Evolutionary conservation across 2,888 invertebrate species (phyloP), one percentile per base, ranked within the genome.

Genomic region (Digitonthophagus gazella): DNA sequence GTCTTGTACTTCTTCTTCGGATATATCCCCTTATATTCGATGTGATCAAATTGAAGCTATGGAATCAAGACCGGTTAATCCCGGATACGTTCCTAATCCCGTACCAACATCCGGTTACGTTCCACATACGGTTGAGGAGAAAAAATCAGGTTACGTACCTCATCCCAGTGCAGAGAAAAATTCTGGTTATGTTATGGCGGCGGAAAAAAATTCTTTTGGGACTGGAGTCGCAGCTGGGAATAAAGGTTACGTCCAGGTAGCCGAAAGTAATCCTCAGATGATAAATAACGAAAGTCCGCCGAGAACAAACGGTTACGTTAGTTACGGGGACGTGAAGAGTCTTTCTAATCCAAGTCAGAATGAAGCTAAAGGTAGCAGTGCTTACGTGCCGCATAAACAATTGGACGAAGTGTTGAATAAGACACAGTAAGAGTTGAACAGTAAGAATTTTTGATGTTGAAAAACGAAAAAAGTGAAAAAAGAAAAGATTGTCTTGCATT

Each of bases 121-220:
- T 28, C 15, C 55, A 18, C 28, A 44, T 44, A 44, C 28, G 8
- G 28, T 44, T 44, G 28, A 44, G 28, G 28, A 44, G 28, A 44
- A 44, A 44, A 44, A 44, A 44, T 44, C 28, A 8, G 28, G 28
- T 44, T 44, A 44, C 3, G 28, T 44, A 8, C 28, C 28, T 44
- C 28, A 44, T 44, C 28, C 28, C 1, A 44, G 28, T 5, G 64
- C 28, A 1, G 72, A 74, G 22, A 74, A 71, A 28, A 72, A 67
- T 66, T 68, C 78, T 15, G 75, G 77, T 22, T 81, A 80, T 70
- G 78, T 80, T 3, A 71, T 80, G 67, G 80, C 79, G 8, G 80
- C 79, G 11, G 74, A 72, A 58, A 77, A 77, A 67, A 72, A 76
- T 64, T 58, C 69, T 19, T 56, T 74, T 3, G n/a, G n/a, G n/a